Conservation (phyloP, 2,797 vertebrate species). For the Allobates femoralis region DNA sequence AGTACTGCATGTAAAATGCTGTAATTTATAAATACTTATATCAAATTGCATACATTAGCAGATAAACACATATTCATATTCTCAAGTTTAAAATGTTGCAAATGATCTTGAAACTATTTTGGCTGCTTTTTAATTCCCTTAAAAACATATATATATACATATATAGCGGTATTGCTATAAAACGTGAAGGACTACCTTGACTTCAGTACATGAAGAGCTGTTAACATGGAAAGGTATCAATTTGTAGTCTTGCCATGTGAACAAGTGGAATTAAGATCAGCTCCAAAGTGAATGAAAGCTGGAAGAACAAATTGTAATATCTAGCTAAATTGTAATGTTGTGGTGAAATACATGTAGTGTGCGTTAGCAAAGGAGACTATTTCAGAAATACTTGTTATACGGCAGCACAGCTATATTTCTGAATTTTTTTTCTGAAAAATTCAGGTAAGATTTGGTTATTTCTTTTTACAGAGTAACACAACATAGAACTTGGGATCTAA, state of each 20-base stretch:
- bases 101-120: not conserved
- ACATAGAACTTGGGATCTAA: not conserved
- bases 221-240: conserved; percentile 19
- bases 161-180: not conserved
- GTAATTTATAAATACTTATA: not conserved
- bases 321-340: conserved; percentile 41
- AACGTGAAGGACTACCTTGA: not conserved
- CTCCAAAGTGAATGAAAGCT: conserved; percentile 9
- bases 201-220: not conserved
- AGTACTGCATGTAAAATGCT: not conserved
- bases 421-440: conserved; percentile 55
- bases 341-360: conserved; percentile 29
- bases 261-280: conserved; percentile 31
- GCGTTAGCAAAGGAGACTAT: not conserved
- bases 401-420: not conserved
- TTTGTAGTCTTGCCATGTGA: conserved; percentile 23
- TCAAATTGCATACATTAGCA: not conserved
- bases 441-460: not conserved
- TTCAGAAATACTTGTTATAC: conserved; percentile 9
- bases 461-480: not conserved
- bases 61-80: not conserved
- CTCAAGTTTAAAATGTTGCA: not conserved
- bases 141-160: not conserved
- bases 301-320: conserved; percentile 18
- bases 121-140: not conserved